Conservation (phyloP, 1,140 invertebrate species). For the Anastrepha ludens region DNA sequence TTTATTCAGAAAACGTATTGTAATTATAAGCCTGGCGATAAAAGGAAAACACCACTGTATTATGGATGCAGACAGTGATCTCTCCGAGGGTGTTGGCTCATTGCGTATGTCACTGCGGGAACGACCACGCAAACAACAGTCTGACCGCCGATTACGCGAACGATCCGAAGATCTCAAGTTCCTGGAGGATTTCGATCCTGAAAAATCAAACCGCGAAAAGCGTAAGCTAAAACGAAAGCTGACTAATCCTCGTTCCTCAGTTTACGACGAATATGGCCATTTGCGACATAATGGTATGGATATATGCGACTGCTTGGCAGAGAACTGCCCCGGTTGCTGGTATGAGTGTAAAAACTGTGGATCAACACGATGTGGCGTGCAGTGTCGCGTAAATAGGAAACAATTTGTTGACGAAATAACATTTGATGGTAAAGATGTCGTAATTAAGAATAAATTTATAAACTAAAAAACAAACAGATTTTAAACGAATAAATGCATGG, state of each 20-base stretch:
- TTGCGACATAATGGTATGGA: slow-evolving; percentile 64
- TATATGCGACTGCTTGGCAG: slow-evolving; percentile 69
- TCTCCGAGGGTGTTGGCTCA: slow-evolving; percentile 35
- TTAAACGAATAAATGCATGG: not conserved
- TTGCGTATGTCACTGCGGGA: slow-evolving; percentile 58
- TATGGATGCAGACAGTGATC: slow-evolving; percentile 56
- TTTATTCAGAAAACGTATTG: too few relatives aligned
- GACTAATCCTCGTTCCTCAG: slow-evolving; percentile 34
- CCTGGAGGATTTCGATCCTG: slow-evolving; percentile 64
- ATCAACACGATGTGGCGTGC: slow-evolving; percentile 65
- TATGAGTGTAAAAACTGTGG: slow-evolving; percentile 65
- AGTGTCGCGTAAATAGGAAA: slow-evolving; percentile 67
- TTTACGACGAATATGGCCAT: slow-evolving; percentile 68
- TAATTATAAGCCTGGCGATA: not conserved
- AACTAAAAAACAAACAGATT: not conserved
- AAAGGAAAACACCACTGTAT: not conserved
- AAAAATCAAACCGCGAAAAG: slow-evolving; percentile 65
- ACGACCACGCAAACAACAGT: slow-evolving; percentile 56
- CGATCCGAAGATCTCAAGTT: slow-evolving; percentile 59
- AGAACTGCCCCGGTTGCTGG: slow-evolving; percentile 68
- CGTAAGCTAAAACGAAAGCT: slow-evolving; percentile 62
- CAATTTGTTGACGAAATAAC: slow-evolving; percentile 68
- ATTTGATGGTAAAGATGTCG: slow-evolving; percentile 68
- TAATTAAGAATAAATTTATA: slow-evolving; percentile 60
- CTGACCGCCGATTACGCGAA: slow-evolving; percentile 50